phyloP scores from a whole-genome alignment of 2,797 vertebrate species.

The Phoebastria nigripes region DNA sequence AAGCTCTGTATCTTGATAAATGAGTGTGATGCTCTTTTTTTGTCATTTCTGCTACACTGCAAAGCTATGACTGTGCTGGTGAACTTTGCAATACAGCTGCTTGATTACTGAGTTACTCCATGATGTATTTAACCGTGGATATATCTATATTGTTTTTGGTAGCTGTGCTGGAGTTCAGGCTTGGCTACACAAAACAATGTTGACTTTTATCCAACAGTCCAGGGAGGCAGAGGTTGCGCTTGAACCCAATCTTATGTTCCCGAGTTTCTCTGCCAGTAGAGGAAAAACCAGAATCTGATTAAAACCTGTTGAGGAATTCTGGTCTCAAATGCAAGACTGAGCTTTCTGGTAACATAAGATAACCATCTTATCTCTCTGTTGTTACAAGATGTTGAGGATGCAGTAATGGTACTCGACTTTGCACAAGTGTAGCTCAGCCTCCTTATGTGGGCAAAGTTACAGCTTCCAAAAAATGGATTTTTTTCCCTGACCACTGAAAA shows the following conservation, averaged over 20 bases:
- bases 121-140: rapidly evolving
- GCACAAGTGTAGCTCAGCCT: neutral
- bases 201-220: neutral
- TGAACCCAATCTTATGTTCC: neutral
- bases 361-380: neutral
- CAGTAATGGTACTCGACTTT: neutral
- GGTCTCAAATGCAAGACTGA: neutral
- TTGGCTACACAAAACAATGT: neutral
- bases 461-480: neutral
- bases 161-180: neutral
- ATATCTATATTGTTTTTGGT: neutral
- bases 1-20: neutral
- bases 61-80: neutral
- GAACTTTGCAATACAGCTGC: neutral
- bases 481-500: neutral
- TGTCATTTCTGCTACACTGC: neutral
- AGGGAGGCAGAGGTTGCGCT: neutral
- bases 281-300: neutral
- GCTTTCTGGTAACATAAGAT: neutral
- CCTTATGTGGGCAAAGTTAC: neutral
- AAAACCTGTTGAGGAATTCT: neutral
- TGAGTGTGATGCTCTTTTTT: neutral
- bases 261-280: neutral
- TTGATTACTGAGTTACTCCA: neutral
- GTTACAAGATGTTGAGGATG: neutral